Conservation (phyloP, 2,797 vertebrate genomes). For the Peromyscus attwateri region DNA sequence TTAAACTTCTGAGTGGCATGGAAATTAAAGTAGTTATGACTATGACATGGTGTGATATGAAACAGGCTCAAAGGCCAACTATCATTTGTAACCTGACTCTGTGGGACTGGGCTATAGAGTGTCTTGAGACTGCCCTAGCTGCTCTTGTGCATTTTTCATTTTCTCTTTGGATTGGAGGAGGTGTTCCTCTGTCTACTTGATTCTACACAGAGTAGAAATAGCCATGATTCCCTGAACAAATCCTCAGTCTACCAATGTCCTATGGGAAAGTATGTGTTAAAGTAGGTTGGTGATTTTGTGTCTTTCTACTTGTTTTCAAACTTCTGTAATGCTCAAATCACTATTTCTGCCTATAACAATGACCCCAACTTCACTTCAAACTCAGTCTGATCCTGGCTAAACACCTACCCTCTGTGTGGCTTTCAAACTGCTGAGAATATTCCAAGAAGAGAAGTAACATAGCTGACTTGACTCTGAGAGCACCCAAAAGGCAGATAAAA, state of each 20-base stretch:
- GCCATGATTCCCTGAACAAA: background rate
- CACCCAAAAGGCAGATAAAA: background rate
- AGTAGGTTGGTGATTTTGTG: background rate
- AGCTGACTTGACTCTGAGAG: background rate
- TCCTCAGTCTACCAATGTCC: background rate
- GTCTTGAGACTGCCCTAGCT: background rate
- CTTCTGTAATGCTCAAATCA: slow-evolving; percentile 20
- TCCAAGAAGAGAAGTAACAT: background rate
- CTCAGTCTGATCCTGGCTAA: background rate
- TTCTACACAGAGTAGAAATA: background rate
- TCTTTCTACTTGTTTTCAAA: background rate
- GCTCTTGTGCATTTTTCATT: background rate
- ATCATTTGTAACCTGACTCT: background rate
- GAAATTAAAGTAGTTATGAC: background rate
- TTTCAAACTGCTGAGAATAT: slow-evolving; percentile 17
- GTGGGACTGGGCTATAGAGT: background rate
- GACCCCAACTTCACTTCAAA: background rate
- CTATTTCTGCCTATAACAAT: background rate
- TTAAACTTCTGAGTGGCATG: slow-evolving; percentile 28
- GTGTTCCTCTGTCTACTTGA: background rate
- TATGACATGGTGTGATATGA: background rate
- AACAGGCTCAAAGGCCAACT: background rate
- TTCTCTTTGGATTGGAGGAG: slow-evolving; percentile 5
- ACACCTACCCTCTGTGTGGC: background rate
- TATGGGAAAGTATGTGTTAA: slow-evolving; percentile 12